Evolutionary conservation across 2,888 invertebrate species (phyloP).

Genomic region (Synergus umbraculus): DNA sequence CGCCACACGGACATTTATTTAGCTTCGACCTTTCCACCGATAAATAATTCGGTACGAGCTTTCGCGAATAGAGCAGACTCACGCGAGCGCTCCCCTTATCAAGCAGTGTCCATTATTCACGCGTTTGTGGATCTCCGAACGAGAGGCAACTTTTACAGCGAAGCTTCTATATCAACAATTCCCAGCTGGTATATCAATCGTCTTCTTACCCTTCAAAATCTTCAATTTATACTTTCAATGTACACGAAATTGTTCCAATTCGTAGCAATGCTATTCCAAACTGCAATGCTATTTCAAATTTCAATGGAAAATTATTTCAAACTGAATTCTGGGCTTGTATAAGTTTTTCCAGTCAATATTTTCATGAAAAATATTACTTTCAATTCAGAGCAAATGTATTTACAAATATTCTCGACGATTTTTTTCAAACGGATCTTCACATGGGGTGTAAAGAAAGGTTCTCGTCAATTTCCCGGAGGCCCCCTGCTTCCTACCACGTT

Average conservation of each 20-base stretch:
- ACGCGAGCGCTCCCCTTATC: constrained; percentile 76
- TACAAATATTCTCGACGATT: background rate
- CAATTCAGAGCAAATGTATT: too few species aligned
- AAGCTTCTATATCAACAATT: constrained; percentile 41
- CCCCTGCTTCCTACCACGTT: constrained; percentile 60
- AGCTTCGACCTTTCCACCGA: constrained; percentile 70
- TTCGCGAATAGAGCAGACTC: constrained; percentile 78
- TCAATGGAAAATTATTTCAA: too few species aligned
- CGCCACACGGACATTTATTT: constrained; percentile 69
- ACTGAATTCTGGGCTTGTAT: too few species aligned
- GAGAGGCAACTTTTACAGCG: constrained; percentile 51
- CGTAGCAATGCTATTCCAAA: background rate
- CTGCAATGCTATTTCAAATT: too few species aligned
- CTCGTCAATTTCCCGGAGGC: constrained; percentile 69
- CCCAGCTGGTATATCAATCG: constrained; percentile 23
- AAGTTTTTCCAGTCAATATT: too few species aligned
- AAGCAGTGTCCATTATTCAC: constrained; percentile 74
- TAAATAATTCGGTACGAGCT: constrained; percentile 70
- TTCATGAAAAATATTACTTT: too few species aligned
- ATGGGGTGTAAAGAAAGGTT: constrained; percentile 60
- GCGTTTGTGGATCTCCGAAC: constrained; percentile 78
- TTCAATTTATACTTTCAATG: constrained; percentile 5
- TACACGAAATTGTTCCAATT: background rate
- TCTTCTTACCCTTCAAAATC: background rate
- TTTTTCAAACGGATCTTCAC: constrained; percentile 44